Conservation (phyloP, 2,797 vertebrate species). For the Acanthornis magna region DNA sequence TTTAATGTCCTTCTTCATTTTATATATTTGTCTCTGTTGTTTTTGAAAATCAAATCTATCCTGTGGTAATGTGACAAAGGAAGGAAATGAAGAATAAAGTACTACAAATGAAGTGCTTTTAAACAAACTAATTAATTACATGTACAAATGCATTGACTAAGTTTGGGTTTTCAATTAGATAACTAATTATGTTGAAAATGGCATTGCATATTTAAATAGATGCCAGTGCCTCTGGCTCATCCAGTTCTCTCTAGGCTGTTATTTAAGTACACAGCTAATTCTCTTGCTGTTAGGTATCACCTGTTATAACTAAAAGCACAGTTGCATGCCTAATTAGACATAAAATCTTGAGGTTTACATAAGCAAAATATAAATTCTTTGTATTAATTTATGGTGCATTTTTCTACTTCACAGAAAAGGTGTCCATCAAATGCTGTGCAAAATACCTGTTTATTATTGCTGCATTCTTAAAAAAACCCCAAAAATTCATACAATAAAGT, state of each 20-base stretch:
- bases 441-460: background rate
- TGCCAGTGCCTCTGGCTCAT: background rate
- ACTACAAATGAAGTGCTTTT: slow-evolving; percentile 58
- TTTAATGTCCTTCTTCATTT: background rate
- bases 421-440: background rate
- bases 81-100: slow-evolving; percentile 54
- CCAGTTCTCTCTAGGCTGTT: slow-evolving; percentile 13
- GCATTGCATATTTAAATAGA: slow-evolving; percentile 56
- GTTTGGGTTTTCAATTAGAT: slow-evolving; percentile 63
- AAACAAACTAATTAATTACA: slow-evolving; percentile 71
- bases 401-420: background rate
- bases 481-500: background rate
- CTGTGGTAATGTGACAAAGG: slow-evolving; percentile 9
- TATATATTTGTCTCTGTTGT: background rate
- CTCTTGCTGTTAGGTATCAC: slow-evolving; percentile 20
- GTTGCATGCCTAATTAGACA: slow-evolving; percentile 47
- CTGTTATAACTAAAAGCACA: slow-evolving; percentile 46
- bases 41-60: slow-evolving; percentile 43
- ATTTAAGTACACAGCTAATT: background rate
- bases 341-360: slow-evolving; percentile 4
- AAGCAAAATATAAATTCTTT: background rate
- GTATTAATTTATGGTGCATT: background rate
- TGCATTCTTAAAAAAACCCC: background rate
- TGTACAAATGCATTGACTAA: slow-evolving; percentile 56
- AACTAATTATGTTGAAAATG: slow-evolving; percentile 66